Conservation (phyloP, 2,797 vertebrate species). For the Monodelphis domestica region DNA sequence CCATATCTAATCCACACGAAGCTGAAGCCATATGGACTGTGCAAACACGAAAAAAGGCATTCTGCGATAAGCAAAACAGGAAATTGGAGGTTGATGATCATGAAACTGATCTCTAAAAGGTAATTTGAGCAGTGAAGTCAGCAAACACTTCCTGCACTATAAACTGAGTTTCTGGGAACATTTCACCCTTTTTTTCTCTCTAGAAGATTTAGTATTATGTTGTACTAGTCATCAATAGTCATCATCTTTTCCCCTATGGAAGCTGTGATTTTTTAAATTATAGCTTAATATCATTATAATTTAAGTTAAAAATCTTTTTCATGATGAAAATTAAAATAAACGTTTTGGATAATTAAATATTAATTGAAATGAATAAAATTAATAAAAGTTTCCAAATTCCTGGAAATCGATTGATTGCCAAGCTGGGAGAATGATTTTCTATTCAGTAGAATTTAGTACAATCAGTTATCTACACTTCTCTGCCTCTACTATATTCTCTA, state of each 20-base stretch:
- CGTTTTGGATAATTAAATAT: background rate
- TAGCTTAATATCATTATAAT: background rate
- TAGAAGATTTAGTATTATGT: constrained; percentile 46
- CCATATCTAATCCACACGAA: constrained; percentile 80
- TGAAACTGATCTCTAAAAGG: constrained; percentile 83
- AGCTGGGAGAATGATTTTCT: background rate
- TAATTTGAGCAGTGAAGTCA: constrained; percentile 82
- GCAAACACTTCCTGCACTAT: constrained; percentile 80
- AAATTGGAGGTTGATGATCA: constrained; percentile 84
- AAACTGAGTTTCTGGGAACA: constrained; percentile 74
- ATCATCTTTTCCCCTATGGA: background rate
- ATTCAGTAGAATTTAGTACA: background rate
- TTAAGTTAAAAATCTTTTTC: background rate
- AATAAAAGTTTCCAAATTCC: background rate
- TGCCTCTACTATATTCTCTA: background rate
- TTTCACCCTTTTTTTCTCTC: constrained; percentile 74
- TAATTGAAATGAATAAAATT: background rate
- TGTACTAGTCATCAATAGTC: background rate
- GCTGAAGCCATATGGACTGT: constrained; percentile 78
- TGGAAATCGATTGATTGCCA: background rate
- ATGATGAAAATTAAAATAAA: background rate
- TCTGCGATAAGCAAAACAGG: constrained; percentile 87
- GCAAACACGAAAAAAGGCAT: constrained; percentile 78
- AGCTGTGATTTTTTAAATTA: background rate
- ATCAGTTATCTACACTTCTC: background rate